These are phyloP conservation scores for Tetranychus piercei DNA, from an alignment of 2,888 invertebrate species.

Conservation along the genomic window DNA sequence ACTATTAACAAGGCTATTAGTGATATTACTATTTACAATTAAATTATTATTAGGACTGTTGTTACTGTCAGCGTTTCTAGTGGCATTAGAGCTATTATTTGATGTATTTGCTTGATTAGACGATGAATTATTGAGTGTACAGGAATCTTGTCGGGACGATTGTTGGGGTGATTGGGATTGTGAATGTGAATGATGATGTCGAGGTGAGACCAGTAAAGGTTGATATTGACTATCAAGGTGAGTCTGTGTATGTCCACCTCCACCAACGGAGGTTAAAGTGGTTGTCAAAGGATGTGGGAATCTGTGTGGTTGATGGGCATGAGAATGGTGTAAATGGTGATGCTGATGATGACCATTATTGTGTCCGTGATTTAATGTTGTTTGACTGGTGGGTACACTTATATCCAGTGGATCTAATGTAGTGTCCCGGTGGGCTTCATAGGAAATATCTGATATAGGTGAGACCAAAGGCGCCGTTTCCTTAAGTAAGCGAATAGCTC, in stretches of 20 bases:
- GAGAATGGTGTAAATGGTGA: background rate
- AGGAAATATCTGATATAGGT: slow-evolving; percentile 3
- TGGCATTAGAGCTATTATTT: background rate
- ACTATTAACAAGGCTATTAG: background rate
- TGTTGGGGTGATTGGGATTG: background rate
- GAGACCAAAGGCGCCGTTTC: slow-evolving; percentile 5
- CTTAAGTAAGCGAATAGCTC: slow-evolving; percentile 7
- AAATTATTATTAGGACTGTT: background rate
- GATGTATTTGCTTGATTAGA: background rate
- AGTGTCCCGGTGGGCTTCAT: background rate
- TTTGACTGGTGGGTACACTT: slow-evolving; percentile 6
- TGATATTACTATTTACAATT: background rate
- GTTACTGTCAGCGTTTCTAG: background rate
- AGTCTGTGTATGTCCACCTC: background rate
- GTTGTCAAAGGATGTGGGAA: background rate
- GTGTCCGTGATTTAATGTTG: background rate
- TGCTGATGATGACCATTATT: background rate
- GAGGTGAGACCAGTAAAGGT: background rate
- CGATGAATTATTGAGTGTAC: background rate
- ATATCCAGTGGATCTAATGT: slow-evolving; percentile 2
- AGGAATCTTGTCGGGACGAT: background rate
- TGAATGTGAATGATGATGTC: background rate
- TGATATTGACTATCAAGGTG: slow-evolving; percentile 8
- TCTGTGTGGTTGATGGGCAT: background rate
- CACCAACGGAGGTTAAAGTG: background rate